Evolutionary conservation across 2,113 vertebrate species (phyloP).

Genomic region (Plestiodon gilberti): DNA sequence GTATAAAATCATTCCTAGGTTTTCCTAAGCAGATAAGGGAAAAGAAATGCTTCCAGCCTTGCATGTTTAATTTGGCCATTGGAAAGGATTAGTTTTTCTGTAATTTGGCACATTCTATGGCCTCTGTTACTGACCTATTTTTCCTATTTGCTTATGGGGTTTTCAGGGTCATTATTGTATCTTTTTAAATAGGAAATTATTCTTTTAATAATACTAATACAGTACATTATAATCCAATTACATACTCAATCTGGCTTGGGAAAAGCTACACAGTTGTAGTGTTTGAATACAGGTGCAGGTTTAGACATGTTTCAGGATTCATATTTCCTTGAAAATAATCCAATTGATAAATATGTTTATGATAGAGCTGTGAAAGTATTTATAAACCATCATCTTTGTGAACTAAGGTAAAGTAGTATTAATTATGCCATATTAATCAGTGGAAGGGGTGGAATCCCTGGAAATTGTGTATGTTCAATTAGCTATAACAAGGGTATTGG

Average conservation of each 20-base stretch:
- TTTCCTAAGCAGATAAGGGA: conserved; percentile 41
- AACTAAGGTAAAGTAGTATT: conserved; percentile 41
- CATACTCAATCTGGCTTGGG: conserved; percentile 4
- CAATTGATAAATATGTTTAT: neutral
- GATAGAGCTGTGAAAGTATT: neutral
- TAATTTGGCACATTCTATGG: conserved; percentile 67
- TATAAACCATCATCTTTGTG: conserved; percentile 22
- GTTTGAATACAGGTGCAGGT: conserved; percentile 23
- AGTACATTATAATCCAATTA: conserved; percentile 10
- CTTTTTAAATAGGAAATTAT: conserved; percentile 51
- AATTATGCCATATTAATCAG: conserved; percentile 24
- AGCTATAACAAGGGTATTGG: conserved; percentile 30
- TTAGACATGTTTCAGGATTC: neutral
- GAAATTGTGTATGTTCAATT: conserved; percentile 56
- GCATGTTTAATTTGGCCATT: conserved; percentile 70
- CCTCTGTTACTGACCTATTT: conserved; percentile 47
- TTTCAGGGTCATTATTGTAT: conserved; percentile 41
- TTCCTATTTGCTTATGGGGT: conserved; percentile 55
- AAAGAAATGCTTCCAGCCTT: conserved; percentile 3
- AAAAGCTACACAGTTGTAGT: conserved; percentile 10
- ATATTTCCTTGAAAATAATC: neutral
- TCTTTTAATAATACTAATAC: conserved; percentile 63
- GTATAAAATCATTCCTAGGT: conserved; percentile 36
- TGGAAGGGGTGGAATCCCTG: conserved; percentile 42
- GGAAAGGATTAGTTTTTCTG: conserved; percentile 55